Evolutionary conservation across 53 echinoderm and acorn worm species (phyloP).

Genomic region (Glandiceps talaboti): DNA sequence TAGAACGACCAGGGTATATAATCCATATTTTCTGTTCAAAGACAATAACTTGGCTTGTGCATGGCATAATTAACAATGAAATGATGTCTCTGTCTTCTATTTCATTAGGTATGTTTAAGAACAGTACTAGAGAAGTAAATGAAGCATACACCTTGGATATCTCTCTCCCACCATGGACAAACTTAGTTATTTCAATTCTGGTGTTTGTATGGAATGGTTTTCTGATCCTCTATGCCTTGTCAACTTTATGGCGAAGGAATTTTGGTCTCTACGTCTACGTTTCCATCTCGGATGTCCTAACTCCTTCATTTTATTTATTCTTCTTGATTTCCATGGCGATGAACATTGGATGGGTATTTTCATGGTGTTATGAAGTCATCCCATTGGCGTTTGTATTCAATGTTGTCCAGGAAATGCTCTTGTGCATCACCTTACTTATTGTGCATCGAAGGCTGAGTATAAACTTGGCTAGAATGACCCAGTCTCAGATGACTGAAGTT

Average conservation of each 20-base stretch:
- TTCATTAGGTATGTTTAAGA: neutral
- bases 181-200: neutral
- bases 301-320: neutral
- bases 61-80: no score
- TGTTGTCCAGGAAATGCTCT: neutral
- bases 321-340: neutral
- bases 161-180: neutral
- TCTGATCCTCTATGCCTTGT: neutral
- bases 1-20: no score
- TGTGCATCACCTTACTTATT: neutral
- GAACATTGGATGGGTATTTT: neutral
- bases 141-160: neutral
- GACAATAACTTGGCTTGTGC: no score
- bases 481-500: neutral
- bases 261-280: neutral
- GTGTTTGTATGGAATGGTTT: neutral
- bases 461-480: neutral
- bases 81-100: no score
- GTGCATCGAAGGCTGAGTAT: neutral
- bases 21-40: no score
- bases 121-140: neutral
- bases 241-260: neutral
- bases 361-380: neutral
- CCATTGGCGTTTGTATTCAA: neutral
- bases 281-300: neutral